Evolutionary conservation across 2,113 vertebrate species (phyloP).

Genomic region (Apodemus sylvaticus): DNA sequence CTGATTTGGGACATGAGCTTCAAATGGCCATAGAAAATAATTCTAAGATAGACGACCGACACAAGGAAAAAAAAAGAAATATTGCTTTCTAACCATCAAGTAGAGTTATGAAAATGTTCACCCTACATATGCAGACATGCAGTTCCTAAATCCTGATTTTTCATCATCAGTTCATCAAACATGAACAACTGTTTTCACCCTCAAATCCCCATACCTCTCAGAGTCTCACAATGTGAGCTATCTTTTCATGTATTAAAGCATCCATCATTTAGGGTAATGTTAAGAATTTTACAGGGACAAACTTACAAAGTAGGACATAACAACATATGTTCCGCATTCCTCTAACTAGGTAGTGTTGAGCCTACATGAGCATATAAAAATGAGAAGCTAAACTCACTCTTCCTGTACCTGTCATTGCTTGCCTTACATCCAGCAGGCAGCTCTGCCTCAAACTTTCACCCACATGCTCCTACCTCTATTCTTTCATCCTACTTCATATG

Average conservation of each 20-base stretch:
- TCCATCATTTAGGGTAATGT: constrained; percentile 32
- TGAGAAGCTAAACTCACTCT: constrained; percentile 20
- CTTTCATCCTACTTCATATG: background rate
- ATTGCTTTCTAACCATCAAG: background rate
- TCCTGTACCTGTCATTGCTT: constrained; percentile 50
- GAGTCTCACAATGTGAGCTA: background rate
- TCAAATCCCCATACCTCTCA: background rate
- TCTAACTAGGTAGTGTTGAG: background rate
- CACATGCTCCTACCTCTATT: background rate
- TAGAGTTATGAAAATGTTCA: constrained; percentile 32
- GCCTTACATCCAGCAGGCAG: constrained; percentile 40
- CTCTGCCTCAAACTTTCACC: constrained; percentile 48
- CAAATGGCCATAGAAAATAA: constrained; percentile 17
- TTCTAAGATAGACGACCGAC: constrained; percentile 29
- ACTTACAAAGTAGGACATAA: constrained; percentile 30
- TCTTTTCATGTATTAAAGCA: background rate
- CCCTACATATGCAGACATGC: background rate
- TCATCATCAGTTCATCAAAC: constrained; percentile 31
- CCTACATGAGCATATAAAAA: constrained; percentile 36
- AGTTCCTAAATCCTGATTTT: background rate
- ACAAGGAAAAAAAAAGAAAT: background rate
- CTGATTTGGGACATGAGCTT: background rate
- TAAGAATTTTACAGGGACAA: constrained; percentile 35
- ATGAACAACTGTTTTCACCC: constrained; percentile 31
- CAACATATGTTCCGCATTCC: constrained; percentile 47